Base-by-base conservation (phyloP, 2,888 invertebrate genomes). In the Plusia festucae region DNA sequence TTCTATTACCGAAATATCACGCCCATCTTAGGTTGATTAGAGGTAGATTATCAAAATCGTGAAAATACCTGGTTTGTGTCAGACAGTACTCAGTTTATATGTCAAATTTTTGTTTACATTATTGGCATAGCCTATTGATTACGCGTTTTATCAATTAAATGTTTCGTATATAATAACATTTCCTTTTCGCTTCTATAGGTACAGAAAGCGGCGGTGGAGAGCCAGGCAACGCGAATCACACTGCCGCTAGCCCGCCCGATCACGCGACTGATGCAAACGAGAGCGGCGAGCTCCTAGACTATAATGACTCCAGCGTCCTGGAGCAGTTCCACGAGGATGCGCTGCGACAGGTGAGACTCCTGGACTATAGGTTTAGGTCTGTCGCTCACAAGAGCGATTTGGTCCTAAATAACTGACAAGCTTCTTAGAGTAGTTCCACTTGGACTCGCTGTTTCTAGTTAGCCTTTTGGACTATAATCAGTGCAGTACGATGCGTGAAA, bases 281-380 rank as follows among this genome's bases (percentile, higher is more conserved):
- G 70, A 91, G 88, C 54, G 94, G 93, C 11, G 96, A 96, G 70
- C 91, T 96, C 53, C 91, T 96, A 52, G 96, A 96, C 86, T 96
- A 95, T 64, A 95, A 95, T 20, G 96, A 96, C 74, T 94, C 95
- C 5, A 96, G 95, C 27, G 94, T 96, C 2, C 91, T 97, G 22
- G 97, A 97, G 55, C 97, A 97, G 88, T 97, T 97, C 88, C 97
- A 97, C 82, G 97, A 97, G 77, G 97, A 97, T 83, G 97, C 97
- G 24, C 18, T 70, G 51, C 68, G 67, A 60, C 71, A 66, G 49
- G 68, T 68, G 1, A 16, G 3, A 55, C 51, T 56, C 40, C 55
- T 53, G 13, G 32, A 18, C 53, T 46, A 40, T 20, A 15, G 32
- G 22, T 24, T 53, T 13, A 40, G 2, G 13, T 0, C 1, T 2